Percentiles rank a stretch among this genome's conserved stretches.
Evolutionary conservation across 1,140 invertebrate genomes (phyloP).

Genomic region (Ips typographus): DNA sequence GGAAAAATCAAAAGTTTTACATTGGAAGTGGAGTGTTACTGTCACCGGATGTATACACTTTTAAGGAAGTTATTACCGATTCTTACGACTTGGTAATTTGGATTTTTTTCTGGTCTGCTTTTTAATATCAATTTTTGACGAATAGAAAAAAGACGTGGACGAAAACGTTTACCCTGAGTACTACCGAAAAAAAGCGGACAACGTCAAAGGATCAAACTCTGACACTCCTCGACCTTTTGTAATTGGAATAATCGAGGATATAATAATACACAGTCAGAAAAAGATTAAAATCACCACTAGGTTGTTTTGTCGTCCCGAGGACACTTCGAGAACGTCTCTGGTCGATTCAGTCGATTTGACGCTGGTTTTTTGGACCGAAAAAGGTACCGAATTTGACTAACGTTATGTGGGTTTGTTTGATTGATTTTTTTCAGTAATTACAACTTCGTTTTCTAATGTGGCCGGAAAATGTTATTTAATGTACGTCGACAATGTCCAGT

Average conservation of each 20-base stretch:
- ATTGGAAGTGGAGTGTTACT: constrained; percentile 75
- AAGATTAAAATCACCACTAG: constrained; percentile 69
- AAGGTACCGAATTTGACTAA: constrained; percentile 56
- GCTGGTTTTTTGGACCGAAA: constrained; percentile 71
- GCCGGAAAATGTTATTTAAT: constrained; percentile 37
- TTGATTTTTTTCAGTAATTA: constrained; percentile 34
- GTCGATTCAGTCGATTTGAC: constrained; percentile 64
- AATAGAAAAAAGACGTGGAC: constrained; percentile 73
- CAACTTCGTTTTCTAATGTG: constrained; percentile 34
- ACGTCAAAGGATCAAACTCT: constrained; percentile 67
- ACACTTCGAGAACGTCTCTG: constrained; percentile 62
- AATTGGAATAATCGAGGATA: constrained; percentile 48
- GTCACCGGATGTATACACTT: constrained; percentile 65
- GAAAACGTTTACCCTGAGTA: constrained; percentile 75
- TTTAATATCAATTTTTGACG: constrained; percentile 40
- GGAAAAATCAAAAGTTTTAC: constrained; percentile 40
- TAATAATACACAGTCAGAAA: constrained; percentile 39
- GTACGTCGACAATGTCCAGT: constrained; percentile 27
- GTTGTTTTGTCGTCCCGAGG: constrained; percentile 77
- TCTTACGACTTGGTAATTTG: constrained; percentile 20
- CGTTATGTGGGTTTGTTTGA: constrained; percentile 2
- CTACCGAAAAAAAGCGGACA: constrained; percentile 55
- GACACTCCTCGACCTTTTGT: constrained; percentile 76
- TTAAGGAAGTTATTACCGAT: constrained; percentile 44
- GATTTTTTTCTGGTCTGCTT: constrained; percentile 27